Base-by-base conservation (phyloP, 2,113 vertebrate species). In the Gopherus evgoodei region DNA sequence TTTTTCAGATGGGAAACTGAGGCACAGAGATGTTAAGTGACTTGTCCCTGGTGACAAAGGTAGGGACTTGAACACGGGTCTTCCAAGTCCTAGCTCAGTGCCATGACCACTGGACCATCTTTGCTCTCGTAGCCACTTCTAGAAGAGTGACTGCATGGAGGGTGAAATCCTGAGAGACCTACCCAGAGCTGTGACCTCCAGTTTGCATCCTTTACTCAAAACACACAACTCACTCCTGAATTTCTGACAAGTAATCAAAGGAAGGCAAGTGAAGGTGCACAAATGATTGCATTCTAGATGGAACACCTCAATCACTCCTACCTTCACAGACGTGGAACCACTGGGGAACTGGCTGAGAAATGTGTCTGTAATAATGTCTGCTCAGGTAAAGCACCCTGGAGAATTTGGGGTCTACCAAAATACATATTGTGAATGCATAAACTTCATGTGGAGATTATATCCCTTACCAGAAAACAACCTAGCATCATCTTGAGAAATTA, bases 311-410 rank as follows among this genome's bases (percentile, higher is more conserved):
- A 0, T 25, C 1, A 31, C 31, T 83, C 82, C 81, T 59, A 13
- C 72, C 86, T 90, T 87, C 76, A 85, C 54, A 93, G 38, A 79
- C 6, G 54, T 11, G 11, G 75, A 94, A 91, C n/a, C 24, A 19
- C 84, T 5, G 5, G 21, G 9, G 25, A 89, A 72, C 16, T 62
- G 19, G 53, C 53, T 87, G 90, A 90, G 50, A 96, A 92, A 93
- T 19, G 19, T 82, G 1, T 9, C n/a, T 38, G 22, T 38, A 53
- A 50, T 31, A 31, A 25, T 13, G 3, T 78, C 84, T 88, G 86
- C 35, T 84, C 11, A 84, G 56, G 44, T 87, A 94, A 94, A 93
- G 83, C 52, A 86, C 59, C 93, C 2, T 83, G 27, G 88, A 89
- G 65, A 86, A 92, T 52, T 38, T 89, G 38, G 89, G 19, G 5